Evolutionary conservation across 2,888 invertebrate genomes (phyloP).

Genomic region (Sesia apiformis): DNA sequence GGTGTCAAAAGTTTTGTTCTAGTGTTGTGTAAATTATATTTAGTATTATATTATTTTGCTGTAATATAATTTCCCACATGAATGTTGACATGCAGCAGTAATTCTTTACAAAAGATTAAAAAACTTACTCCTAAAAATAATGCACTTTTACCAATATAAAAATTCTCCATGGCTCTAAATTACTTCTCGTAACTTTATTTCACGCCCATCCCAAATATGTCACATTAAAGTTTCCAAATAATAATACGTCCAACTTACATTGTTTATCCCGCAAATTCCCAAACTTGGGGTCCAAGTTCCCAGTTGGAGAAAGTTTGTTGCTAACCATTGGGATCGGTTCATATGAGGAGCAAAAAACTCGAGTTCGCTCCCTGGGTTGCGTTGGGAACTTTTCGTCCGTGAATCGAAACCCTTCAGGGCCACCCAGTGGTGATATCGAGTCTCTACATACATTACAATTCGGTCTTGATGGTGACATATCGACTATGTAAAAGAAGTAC

Average conservation of each 20-base stretch:
- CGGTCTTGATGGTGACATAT: too few species aligned
- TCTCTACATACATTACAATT: too few species aligned
- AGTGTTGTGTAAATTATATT: too few species aligned
- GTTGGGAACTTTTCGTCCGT: neutral
- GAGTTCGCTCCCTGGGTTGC: neutral
- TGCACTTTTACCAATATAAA: too few species aligned
- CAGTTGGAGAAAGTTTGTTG: neutral
- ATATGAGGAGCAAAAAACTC: neutral
- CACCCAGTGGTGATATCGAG: too few species aligned
- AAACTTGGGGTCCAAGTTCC: neutral
- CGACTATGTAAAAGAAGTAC: neutral
- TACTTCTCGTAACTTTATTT: neutral
- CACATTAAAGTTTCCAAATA: conserved; percentile 4
- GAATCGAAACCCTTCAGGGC: neutral
- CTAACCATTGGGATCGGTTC: neutral
- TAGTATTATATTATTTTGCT: too few species aligned
- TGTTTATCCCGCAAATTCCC: conserved; percentile 1
- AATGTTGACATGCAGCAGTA: too few species aligned
- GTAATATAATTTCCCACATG: too few species aligned
- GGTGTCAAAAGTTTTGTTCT: too few species aligned
- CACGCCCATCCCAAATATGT: conserved; percentile 1
- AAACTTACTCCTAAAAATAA: too few species aligned
- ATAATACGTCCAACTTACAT: neutral
- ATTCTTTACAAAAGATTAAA: too few species aligned
- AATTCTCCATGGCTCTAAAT: too few species aligned